Evolutionary conservation across 2,888 invertebrate species (phyloP).

Genomic region (Metacarcinus magister): DNA sequence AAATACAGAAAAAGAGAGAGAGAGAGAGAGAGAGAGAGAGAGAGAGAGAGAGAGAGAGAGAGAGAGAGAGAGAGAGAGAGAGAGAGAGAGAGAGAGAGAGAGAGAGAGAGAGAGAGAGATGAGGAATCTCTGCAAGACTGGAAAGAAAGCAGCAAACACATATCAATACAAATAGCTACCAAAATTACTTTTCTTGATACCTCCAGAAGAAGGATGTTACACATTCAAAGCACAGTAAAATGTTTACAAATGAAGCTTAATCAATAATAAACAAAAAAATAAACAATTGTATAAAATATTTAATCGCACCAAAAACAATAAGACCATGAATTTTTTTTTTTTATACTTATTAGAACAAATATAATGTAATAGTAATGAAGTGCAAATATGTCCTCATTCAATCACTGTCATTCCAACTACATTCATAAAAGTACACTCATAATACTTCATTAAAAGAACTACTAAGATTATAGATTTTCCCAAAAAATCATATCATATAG

Average conservation of each 20-base stretch:
- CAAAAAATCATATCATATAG: neutral
- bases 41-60: too few relatives aligned
- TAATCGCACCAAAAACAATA: neutral
- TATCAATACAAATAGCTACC: neutral
- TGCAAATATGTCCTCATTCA: constrained; percentile 19
- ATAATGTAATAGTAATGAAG: neutral
- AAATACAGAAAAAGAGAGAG: neutral
- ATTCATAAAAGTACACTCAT: neutral
- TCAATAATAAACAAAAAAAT: neutral
- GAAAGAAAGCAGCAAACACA: neutral
- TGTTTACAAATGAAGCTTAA: neutral
- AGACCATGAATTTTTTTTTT: neutral
- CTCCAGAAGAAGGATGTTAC: constrained; percentile 7
- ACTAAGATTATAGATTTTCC: neutral
- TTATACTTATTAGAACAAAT: neutral
- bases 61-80: too few relatives aligned
- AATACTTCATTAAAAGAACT: neutral
- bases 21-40: too few relatives aligned
- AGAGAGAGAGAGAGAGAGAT: too few relatives aligned
- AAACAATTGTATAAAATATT: neutral
- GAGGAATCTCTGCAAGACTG: neutral
- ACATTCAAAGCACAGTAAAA: neutral
- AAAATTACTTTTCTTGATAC: neutral
- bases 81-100: too few relatives aligned
- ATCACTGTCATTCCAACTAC: neutral